Evolutionary conservation across 2,888 invertebrate genomes (phyloP).

Genomic region (Holacanthella duospinosa): DNA sequence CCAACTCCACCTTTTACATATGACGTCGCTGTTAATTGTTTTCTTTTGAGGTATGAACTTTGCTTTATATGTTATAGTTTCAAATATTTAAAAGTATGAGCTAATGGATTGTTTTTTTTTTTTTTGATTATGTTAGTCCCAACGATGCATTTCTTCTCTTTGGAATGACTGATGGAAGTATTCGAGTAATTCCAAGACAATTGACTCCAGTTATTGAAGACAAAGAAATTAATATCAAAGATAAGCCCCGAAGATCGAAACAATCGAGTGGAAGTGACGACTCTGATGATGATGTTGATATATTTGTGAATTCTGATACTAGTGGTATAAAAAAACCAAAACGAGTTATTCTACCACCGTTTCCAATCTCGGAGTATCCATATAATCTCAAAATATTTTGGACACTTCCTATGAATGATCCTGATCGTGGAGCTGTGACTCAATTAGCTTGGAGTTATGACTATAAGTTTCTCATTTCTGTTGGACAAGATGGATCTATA

Average conservation of each 20-base stretch:
- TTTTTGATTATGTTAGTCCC: slow-evolving; percentile 43
- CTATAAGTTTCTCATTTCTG: slow-evolving; percentile 48
- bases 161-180: slow-evolving; percentile 52
- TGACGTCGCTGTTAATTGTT: slow-evolving; percentile 51
- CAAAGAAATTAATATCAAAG: not conserved
- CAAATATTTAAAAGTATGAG: not conserved
- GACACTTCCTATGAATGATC: slow-evolving; percentile 63
- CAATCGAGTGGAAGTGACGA: not conserved
- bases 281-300: not conserved
- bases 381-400: slow-evolving; percentile 52
- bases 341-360: slow-evolving; percentile 16
- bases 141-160: slow-evolving; percentile 49
- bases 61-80: not conserved
- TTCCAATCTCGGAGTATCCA: slow-evolving; percentile 26
- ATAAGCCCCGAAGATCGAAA: not conserved
- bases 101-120: not conserved
- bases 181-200: slow-evolving; percentile 44
- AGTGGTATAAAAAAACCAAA: slow-evolving; percentile 5
- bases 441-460: slow-evolving; percentile 55
- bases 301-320: not conserved
- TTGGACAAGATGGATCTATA: slow-evolving; percentile 66
- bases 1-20: slow-evolving; percentile 47
- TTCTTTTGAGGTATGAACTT: slow-evolving; percentile 43
- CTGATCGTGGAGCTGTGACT: slow-evolving; percentile 56
- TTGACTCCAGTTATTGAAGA: not conserved